A percentile compares a stretch with the other conserved stretches of the same genome.
Conservation (phyloP, 2,888 invertebrate genomes). For the Polydrusus cervinus region DNA sequence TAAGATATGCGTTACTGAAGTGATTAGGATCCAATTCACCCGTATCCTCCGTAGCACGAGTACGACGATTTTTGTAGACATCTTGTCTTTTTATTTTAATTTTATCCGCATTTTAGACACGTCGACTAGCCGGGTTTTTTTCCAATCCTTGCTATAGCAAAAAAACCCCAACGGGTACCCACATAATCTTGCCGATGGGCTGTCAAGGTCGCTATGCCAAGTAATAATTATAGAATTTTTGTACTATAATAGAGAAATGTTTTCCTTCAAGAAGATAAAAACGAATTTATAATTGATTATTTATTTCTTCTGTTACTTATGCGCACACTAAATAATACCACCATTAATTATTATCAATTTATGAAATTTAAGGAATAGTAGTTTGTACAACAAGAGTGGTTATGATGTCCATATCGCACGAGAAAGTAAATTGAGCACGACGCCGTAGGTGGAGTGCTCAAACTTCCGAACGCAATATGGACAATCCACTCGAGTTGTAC, state of each 20-base stretch:
- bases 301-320: too few species aligned
- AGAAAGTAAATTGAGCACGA: too few species aligned
- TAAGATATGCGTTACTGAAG: background rate
- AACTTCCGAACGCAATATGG: too few species aligned
- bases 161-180: constrained; percentile 52
- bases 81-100: constrained; percentile 52
- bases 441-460: too few species aligned
- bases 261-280: background rate
- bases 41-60: constrained; percentile 45
- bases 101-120: constrained; percentile 54
- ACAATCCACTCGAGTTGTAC: too few species aligned
- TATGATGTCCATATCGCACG: too few species aligned
- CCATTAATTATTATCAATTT: too few species aligned
- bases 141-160: constrained; percentile 20
- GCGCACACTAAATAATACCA: too few species aligned
- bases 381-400: too few species aligned
- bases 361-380: too few species aligned
- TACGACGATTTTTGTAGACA: constrained; percentile 41
- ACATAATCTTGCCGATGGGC: constrained; percentile 44
- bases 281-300: too few species aligned
- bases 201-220: constrained; percentile 38
- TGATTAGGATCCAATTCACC: constrained; percentile 10
- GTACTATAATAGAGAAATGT: background rate
- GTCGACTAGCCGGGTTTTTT: constrained; percentile 49
- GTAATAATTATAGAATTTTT: constrained; percentile 45